These are phyloP conservation scores for Zootoca vivipara DNA, from an alignment of 2,113 vertebrate genomes.

Conservation along the genomic window DNA sequence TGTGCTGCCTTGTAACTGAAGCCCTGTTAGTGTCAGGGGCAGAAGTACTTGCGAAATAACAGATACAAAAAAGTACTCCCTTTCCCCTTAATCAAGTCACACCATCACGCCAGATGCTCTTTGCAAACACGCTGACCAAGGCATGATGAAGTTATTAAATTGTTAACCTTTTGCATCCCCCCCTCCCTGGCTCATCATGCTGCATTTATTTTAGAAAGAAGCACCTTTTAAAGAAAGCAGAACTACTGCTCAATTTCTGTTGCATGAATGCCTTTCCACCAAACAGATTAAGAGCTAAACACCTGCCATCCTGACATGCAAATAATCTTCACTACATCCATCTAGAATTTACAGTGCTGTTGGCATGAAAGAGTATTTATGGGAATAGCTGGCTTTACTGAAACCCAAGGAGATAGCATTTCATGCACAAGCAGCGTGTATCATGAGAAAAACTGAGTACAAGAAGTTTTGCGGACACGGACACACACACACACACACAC, in stretches of 20 bases:
- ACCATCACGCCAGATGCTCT: slow-evolving; percentile 48
- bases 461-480: background rate
- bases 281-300: slow-evolving; percentile 46
- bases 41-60: slow-evolving; percentile 34
- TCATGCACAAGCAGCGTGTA: background rate
- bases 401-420: slow-evolving; percentile 24
- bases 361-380: slow-evolving; percentile 35
- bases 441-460: background rate
- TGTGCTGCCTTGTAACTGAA: slow-evolving; percentile 34
- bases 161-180: background rate
- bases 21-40: background rate
- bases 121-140: slow-evolving; percentile 34
- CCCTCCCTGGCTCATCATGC: background rate
- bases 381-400: slow-evolving; percentile 6
- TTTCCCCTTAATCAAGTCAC: slow-evolving; percentile 34
- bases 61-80: background rate
- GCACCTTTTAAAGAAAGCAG: background rate
- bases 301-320: slow-evolving; percentile 30
- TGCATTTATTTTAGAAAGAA: background rate
- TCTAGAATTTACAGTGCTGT: background rate
- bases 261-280: background rate
- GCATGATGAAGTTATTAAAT: background rate
- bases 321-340: background rate
- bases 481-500: too few relatives aligned
- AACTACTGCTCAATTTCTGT: background rate